Base-by-base conservation (phyloP, 2,797 vertebrate genomes). In the Coccyzus lansbergi region DNA sequence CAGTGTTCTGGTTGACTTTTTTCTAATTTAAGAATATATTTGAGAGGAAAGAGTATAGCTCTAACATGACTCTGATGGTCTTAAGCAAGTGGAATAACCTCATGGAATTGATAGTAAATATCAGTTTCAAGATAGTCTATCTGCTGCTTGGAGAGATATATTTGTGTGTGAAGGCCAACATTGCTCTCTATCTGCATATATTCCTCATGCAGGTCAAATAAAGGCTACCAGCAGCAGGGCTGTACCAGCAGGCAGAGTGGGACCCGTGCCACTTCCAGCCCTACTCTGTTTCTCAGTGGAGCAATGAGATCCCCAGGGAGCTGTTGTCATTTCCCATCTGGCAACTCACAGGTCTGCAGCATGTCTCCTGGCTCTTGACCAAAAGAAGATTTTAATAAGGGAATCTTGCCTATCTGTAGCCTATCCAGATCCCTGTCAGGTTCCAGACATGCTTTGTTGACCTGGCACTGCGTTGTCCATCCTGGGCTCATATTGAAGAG, bases 211-310 rank as follows among this genome's bases (percentile, higher is more conserved):
- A 12, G 52, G 48, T 46, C 31, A 16, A 4, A 22, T 29, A 7
- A 13, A 38, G 53, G 64, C 58, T 60, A 2, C 36, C 36, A 33
- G 77, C 56, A 64, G 51, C 55, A 16, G 49, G 42, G 44, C 70
- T 64, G 53, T 59, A 49, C 60, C 28, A 76, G 55, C 38, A 8
- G 2, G 0, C 5, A 9, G 76, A 44, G 52, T 20, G 29, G 60
- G 10, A 81, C 65, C 20, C 51, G 4, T 0, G 0, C 62, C 56
- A 4, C 52, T 82, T 69, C 62, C 63, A 65, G 42, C 24, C 46
- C 52, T 0, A 0, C 65, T 63, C 8, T 4, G 6, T 36, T 56
- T 51, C 56, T 60, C 48, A 48, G 40, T 4, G 18, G 74, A 68
- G 55, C 51, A 69, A 1, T 25, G 60, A 46, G 51, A 77, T 49